Evolutionary conservation across 1,140 invertebrate genomes (phyloP).

Genomic region (Artemia franciscana): DNA sequence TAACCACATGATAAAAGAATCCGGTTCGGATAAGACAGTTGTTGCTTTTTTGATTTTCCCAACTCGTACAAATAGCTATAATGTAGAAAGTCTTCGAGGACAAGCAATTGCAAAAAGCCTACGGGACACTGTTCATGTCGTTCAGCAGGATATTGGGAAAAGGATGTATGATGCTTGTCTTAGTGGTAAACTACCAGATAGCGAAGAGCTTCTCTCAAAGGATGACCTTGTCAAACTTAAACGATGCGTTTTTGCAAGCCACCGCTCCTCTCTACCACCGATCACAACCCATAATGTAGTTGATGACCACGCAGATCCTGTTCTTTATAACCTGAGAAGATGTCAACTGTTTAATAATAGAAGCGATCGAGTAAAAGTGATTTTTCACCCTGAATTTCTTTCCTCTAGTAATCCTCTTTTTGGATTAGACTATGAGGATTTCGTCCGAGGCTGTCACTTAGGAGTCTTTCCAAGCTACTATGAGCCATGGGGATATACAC

Average conservation of each 20-base stretch:
- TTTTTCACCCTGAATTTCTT: slow-evolving; percentile 98
- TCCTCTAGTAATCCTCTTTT: slow-evolving; percentile 94
- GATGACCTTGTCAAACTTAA: slow-evolving; percentile 91
- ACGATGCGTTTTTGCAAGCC: slow-evolving; percentile 80
- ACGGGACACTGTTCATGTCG: slow-evolving; percentile 77
- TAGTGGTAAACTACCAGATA: slow-evolving; percentile 65
- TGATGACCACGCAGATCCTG: slow-evolving; percentile 80
- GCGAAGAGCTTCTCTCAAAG: slow-evolving; percentile 58
- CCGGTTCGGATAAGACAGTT: slow-evolving; percentile 66
- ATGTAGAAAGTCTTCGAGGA: slow-evolving; percentile 88
- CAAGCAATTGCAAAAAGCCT: slow-evolving; percentile 93
- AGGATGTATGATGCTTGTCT: slow-evolving; percentile 77
- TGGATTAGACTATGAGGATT: slow-evolving; percentile 96
- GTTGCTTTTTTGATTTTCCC: slow-evolving; percentile 98
- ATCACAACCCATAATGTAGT: slow-evolving; percentile 95
- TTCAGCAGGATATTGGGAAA: slow-evolving; percentile 82
- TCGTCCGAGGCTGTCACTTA: slow-evolving; percentile 93
- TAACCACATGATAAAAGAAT: slow-evolving; percentile 84
- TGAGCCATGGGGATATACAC: slow-evolving; percentile 99
- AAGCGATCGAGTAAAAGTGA: slow-evolving; percentile 87
- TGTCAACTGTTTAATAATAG: slow-evolving; percentile 88
- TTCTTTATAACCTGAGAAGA: slow-evolving; percentile 59
- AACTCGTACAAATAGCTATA: slow-evolving; percentile 92
- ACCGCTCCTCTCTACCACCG: slow-evolving; percentile 72
- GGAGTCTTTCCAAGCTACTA: slow-evolving; percentile 98